Evolutionary conservation across 2,888 invertebrate species (phyloP).

Genomic region (Trachelus stipa): DNA sequence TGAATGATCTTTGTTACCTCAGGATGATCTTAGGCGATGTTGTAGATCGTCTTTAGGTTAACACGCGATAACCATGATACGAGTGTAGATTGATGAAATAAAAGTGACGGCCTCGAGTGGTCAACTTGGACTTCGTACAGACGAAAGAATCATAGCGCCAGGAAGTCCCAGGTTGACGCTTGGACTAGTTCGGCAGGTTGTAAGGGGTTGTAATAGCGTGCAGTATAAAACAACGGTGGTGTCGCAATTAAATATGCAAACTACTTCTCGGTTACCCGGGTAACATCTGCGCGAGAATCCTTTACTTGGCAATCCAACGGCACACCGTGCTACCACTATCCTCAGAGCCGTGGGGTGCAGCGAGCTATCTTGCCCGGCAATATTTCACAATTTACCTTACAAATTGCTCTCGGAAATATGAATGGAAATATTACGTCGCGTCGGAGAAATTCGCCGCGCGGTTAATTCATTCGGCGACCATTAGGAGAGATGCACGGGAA

Average conservation of each 20-base stretch:
- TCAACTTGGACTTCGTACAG: background rate
- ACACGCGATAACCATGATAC: background rate
- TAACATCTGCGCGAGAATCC: conserved; percentile 48
- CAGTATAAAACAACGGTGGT: conserved; percentile 32
- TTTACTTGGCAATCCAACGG: conserved; percentile 25
- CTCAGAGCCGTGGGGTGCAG: background rate
- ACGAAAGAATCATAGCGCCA: background rate
- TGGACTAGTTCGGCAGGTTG: background rate
- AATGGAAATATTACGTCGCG: conserved; percentile 17
- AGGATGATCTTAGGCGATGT: background rate
- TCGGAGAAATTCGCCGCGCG: conserved; percentile 5
- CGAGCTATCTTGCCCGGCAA: conserved; percentile 7
- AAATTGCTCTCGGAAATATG: conserved; percentile 17
- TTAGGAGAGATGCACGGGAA: background rate
- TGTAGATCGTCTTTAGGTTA: background rate
- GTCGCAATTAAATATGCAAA: conserved; percentile 55
- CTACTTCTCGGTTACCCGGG: conserved; percentile 42
- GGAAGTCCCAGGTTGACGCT: background rate
- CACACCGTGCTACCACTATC: conserved; percentile 3
- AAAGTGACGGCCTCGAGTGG: background rate
- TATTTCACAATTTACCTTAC: conserved; percentile 14
- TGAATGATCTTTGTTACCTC: background rate
- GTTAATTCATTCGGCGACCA: conserved; percentile 12
- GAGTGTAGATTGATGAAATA: background rate
- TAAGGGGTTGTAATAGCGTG: background rate